Base-by-base conservation (phyloP, 2,888 invertebrate species). In the Oscheius myriophilus region DNA sequence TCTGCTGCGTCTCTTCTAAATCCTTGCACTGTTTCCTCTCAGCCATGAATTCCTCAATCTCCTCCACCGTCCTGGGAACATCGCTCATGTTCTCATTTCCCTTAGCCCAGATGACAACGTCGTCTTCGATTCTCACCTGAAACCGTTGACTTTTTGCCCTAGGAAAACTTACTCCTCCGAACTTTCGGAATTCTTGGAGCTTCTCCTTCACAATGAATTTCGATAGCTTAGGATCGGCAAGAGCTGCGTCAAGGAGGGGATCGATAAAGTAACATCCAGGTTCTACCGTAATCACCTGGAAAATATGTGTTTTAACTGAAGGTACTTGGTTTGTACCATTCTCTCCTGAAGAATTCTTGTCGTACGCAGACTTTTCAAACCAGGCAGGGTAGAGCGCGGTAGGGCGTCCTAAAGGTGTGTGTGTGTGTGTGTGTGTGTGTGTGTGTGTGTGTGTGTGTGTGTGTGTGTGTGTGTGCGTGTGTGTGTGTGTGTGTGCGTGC, bases 191-290 rank as follows among this genome's bases (percentile, higher is more conserved):
- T 65, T 91, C 89, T 58, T 92, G 90, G 76, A 96, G 89, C 61
- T 89, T 90, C 1, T 92, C 92, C 75, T 90, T 90, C 71, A 93
- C 92, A 91, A 98, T 90, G 88, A 93, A 97, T 79, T 91, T 90
- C 0, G 91, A 89, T 78, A 92, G 91, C 0, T 89, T 89, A 0
- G 92, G 91, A 88, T 94, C 90, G 9, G 89, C 90, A 58, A 93
- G 87, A 0, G 96, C 96, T 54, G 90, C 89, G 82, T 95, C 91
- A 82, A 98, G 88, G n/a, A 96, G 89, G 21, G 64, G 69, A 51
- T 79, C 92, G 84, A 96, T 94, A 86, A 98, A 98, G 87, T 98
- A 98, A 87, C 96, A 94, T 53, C 97, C 97, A 0, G 97, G 97
- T 87, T 98, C 97, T 16, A 98, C 91, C 2, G 97, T 98, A 43